phyloP scores from a whole-genome alignment of 2,888 invertebrate species.

The Chromoteleia sp. region DNA sequence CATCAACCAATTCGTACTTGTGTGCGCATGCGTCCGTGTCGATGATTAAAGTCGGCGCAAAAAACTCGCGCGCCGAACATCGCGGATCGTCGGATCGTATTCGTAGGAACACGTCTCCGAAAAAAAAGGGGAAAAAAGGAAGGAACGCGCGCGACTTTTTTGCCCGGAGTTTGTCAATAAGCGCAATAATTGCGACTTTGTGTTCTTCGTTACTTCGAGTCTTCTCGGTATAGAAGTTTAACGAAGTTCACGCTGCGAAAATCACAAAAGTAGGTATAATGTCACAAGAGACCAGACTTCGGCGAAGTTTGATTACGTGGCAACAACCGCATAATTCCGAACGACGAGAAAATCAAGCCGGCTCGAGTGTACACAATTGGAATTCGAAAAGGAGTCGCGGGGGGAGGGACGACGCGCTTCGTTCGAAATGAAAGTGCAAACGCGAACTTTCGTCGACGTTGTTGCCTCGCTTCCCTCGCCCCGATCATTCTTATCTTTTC shows the following conservation, averaged over 20 bases:
- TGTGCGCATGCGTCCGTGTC: conserved; percentile 51
- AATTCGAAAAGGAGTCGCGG: conserved; percentile 28
- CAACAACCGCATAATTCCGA: conserved; percentile 56
- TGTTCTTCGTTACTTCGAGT: conserved; percentile 15
- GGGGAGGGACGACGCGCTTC: background rate
- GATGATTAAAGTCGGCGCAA: conserved; percentile 59
- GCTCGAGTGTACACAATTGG: conserved; percentile 32
- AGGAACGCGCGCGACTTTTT: conserved; percentile 2
- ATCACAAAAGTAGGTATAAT: conserved; percentile 54
- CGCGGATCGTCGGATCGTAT: conserved; percentile 43
- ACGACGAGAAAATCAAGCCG: conserved; percentile 37
- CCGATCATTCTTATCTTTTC: conserved; percentile 51
- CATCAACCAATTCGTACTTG: conserved; percentile 57
- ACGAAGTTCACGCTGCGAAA: conserved; percentile 55
- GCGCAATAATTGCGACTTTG: conserved; percentile 50
- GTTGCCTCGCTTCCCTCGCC: background rate
- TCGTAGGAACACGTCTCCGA: conserved; percentile 45
- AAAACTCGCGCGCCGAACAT: conserved; percentile 37
- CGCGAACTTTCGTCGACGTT: conserved; percentile 39
- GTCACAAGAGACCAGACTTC: conserved; percentile 58
- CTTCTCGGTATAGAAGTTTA: conserved; percentile 45
- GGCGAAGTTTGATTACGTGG: conserved; percentile 61
- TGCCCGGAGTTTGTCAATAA: conserved; percentile 32
- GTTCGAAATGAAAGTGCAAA: conserved; percentile 59
- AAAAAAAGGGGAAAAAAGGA: conserved; percentile 18